Evolutionary conservation across 2,113 vertebrate species (phyloP).

Genomic region (Rhineura floridana): DNA sequence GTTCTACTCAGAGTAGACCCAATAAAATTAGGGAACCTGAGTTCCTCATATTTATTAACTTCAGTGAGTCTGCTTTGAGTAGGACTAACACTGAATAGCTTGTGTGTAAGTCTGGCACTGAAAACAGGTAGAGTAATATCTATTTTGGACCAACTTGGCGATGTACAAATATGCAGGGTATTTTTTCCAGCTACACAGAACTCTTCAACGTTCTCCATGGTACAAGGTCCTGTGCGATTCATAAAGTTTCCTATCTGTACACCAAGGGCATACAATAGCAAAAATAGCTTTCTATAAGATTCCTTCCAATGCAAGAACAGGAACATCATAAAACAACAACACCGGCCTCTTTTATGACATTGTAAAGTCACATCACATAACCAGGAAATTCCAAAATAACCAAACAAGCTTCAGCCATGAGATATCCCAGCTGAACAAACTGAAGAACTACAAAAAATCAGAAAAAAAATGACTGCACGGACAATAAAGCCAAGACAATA

Average conservation of each 20-base stretch:
- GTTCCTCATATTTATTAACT: too few relatives aligned
- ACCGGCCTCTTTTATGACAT: too few relatives aligned
- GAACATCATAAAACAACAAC: too few relatives aligned
- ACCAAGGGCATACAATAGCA: too few relatives aligned
- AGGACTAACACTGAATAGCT: too few relatives aligned
- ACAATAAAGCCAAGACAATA: too few relatives aligned
- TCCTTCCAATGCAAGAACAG: not conserved
- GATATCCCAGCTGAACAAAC: not conserved
- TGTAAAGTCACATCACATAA: not conserved
- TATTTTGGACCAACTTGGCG: not conserved
- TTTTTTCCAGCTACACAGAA: not conserved
- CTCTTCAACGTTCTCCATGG: not conserved
- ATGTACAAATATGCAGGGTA: not conserved
- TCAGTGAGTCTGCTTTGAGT: too few relatives aligned
- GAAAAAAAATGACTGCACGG: not conserved
- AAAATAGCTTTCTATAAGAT: not conserved
- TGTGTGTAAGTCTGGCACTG: too few relatives aligned
- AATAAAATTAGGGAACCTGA: too few relatives aligned
- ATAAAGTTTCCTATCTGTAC: not conserved
- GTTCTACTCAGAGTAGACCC: too few relatives aligned
- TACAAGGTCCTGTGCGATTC: too few relatives aligned
- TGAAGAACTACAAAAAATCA: not conserved
- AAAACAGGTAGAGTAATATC: not conserved
- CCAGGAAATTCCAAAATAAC: not conserved
- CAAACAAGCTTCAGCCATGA: not conserved